Conservation (phyloP, 2,113 vertebrate species). For the Dromiciops gliroides region DNA sequence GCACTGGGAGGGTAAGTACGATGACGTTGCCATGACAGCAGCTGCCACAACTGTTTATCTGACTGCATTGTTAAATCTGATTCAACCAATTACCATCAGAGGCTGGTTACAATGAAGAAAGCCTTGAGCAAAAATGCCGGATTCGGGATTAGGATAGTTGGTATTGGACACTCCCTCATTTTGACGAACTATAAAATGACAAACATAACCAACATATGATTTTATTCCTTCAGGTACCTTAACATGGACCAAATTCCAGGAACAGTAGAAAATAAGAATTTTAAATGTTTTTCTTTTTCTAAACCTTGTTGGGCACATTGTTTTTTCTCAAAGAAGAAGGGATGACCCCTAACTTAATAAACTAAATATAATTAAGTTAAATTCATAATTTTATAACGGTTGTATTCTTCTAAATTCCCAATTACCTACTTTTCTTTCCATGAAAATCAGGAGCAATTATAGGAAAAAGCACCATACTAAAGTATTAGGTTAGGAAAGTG, state of each 20-base stretch:
- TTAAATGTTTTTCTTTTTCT: neutral
- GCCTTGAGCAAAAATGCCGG: conserved; percentile 53
- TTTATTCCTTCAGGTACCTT: conserved; percentile 43
- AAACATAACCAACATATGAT: conserved; percentile 31
- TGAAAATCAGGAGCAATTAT: conserved; percentile 8
- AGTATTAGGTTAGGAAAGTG: neutral
- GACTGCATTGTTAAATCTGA: conserved; percentile 85
- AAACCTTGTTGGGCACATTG: neutral
- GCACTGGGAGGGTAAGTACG: conserved; percentile 81
- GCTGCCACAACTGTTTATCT: conserved; percentile 93
- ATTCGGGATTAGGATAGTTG: conserved; percentile 34
- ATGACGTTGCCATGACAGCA: conserved; percentile 92
- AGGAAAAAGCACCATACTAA: neutral
- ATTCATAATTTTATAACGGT: neutral
- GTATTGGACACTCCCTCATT: conserved; percentile 52
- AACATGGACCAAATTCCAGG: neutral
- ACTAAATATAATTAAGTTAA: neutral
- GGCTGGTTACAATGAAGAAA: conserved; percentile 66
- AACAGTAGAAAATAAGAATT: neutral
- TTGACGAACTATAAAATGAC: neutral
- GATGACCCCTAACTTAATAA: neutral
- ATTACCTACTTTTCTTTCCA: neutral
- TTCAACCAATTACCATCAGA: conserved; percentile 82
- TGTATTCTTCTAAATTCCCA: neutral
- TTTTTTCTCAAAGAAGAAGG: neutral